phyloP scores from a whole-genome alignment of 1,140 invertebrate genomes.

The Temnothorax nylanderi region DNA sequence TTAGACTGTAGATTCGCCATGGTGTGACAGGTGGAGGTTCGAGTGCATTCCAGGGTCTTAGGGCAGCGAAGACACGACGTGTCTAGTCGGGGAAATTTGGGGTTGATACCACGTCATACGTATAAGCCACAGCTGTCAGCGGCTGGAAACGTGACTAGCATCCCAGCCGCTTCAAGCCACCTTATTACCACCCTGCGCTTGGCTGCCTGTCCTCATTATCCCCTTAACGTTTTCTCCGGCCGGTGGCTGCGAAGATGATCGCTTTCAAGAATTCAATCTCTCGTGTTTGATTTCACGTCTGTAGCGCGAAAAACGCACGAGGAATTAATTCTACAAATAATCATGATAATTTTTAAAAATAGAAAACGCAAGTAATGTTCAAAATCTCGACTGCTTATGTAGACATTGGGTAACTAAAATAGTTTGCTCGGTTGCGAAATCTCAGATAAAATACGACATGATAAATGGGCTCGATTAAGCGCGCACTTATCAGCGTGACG shows the following conservation, averaged over 20 bases:
- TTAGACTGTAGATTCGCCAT: slow-evolving; percentile 13
- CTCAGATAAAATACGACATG: slow-evolving; percentile 57
- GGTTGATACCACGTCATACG: slow-evolving; percentile 85
- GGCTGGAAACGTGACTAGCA: slow-evolving; percentile 85
- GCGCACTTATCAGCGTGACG: slow-evolving; percentile 71
- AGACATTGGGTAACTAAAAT: neutral
- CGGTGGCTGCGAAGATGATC: slow-evolving; percentile 59
- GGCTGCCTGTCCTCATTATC: slow-evolving; percentile 84
- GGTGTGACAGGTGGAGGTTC: slow-evolving; percentile 82
- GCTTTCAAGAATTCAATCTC: slow-evolving; percentile 83
- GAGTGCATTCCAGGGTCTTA: slow-evolving; percentile 83
- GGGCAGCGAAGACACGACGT: slow-evolving; percentile 82
- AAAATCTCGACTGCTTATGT: neutral
- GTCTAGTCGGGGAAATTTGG: slow-evolving; percentile 83
- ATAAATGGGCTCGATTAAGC: slow-evolving; percentile 73
- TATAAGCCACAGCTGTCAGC: slow-evolving; percentile 86
- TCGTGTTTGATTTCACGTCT: slow-evolving; percentile 23
- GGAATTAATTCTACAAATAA: neutral
- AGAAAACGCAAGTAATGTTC: neutral
- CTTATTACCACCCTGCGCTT: slow-evolving; percentile 83
- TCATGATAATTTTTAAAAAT: neutral
- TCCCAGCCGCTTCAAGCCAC: slow-evolving; percentile 79
- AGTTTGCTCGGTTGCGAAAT: slow-evolving; percentile 61
- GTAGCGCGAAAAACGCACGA: neutral
- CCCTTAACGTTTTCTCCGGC: slow-evolving; percentile 83